Conservation (phyloP, 1,140 invertebrate genomes). For the Drosophila nannoptera region DNA sequence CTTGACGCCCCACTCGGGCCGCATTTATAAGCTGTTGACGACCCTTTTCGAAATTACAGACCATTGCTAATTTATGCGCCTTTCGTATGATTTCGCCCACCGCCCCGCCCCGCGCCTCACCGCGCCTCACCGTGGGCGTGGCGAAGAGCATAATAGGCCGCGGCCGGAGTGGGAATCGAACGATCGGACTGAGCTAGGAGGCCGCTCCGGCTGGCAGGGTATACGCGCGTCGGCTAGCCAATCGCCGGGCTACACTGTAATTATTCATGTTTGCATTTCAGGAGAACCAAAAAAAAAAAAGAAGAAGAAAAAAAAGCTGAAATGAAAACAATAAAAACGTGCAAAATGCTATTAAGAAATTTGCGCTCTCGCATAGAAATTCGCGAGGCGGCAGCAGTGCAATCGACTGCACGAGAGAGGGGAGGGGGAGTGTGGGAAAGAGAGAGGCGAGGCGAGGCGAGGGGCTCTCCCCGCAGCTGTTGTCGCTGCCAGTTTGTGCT, state of each 20-base stretch:
- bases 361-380: slow-evolving; percentile 29
- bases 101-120: slow-evolving; percentile 11
- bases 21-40: slow-evolving; percentile 49
- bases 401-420: slow-evolving; percentile 10
- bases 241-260: slow-evolving; percentile 13
- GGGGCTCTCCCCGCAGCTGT: slow-evolving; percentile 32
- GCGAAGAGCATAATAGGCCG: slow-evolving; percentile 45
- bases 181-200: too few relatives aligned
- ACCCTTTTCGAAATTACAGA: slow-evolving; percentile 72
- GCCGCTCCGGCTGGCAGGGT: slow-evolving; percentile 5
- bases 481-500: slow-evolving; percentile 34
- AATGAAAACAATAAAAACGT: slow-evolving; percentile 39
- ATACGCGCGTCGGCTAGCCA: slow-evolving; percentile 15
- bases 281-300: slow-evolving; percentile 22
- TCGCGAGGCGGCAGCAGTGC: slow-evolving; percentile 23
- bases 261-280: slow-evolving; percentile 37
- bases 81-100: slow-evolving; percentile 64
- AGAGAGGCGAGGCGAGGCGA: slow-evolving; percentile 8
- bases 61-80: slow-evolving; percentile 77
- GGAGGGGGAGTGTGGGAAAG: background rate
- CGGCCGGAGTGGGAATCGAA: too few relatives aligned
- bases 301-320: slow-evolving; percentile 11
- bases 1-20: slow-evolving; percentile 28
- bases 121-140: slow-evolving; percentile 41
- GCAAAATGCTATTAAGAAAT: slow-evolving; percentile 37